Base-by-base conservation (phyloP, 1,140 invertebrate species). In the Meloidogyne chitwoodi region DNA sequence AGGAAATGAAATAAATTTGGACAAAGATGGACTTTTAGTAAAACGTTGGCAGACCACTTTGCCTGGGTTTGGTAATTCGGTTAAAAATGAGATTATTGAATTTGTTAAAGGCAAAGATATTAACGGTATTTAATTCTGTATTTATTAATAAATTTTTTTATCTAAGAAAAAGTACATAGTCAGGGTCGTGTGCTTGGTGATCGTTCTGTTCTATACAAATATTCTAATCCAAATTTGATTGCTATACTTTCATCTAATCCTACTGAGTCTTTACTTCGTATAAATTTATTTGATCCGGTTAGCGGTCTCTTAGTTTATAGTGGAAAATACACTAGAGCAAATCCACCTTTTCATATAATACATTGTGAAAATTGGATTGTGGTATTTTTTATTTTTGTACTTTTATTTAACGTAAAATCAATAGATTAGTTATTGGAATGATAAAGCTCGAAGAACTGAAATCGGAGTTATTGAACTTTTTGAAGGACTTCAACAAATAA, bases 361-460 rank as follows among this genome's bases (percentile, higher is more conserved):
- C 95, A 98, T 89, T 93, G 94, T 0, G 96, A 99, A 89, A 97
- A 99, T 89, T 98, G 94, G 93, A 84, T 98, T 26, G 92, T 96
- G 81, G 90, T 90, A 80, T 85, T 87, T 61, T 63, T 64, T 27
- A 19, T 65, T 74, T 38, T 22, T 73, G 22, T 70, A 73, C 68
- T 71, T 81, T 81, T 75, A 67, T 26, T 16, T 24, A 62, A 1
- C 29, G 16, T n/a, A 61, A 62, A 87, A 87, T 38, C 34, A 38
- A 64, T 82, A 90, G 67, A 98, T 98, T 88, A 91, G 93, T 68
- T 96, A 93, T 87, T 96, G 92, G 87, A 98, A 93, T 89, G 93
- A 96, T 79, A 96, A 96, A 88, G 92, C 91, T 82, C 91, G 95
- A 63, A 91, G 96, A 73, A 92, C 92, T 61, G 96, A 99, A 90